phyloP scores from a whole-genome alignment of 2,113 vertebrate species.

The Sminthopsis crassicaudata region DNA sequence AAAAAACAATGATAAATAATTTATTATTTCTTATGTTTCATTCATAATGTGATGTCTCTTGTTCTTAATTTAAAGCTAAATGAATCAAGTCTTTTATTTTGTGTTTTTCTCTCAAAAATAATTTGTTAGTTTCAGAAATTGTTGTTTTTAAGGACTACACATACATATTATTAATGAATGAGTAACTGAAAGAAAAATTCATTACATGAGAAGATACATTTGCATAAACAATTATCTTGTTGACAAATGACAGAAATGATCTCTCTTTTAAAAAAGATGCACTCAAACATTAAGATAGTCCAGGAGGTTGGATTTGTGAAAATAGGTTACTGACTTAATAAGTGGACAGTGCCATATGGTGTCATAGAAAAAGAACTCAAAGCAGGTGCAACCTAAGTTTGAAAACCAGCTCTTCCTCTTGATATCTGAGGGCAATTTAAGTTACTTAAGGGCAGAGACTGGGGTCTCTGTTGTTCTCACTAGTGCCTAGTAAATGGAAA shows the following conservation, averaged over 20 bases:
- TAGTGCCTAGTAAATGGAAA: neutral
- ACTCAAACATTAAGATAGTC: neutral
- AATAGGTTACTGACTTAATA: neutral
- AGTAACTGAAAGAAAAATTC: neutral
- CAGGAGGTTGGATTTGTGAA: conserved; percentile 8
- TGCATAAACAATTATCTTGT: conserved; percentile 1
- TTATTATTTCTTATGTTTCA: neutral
- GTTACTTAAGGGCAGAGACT: neutral
- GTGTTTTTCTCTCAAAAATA: neutral
- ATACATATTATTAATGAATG: neutral
- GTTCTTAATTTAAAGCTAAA: neutral
- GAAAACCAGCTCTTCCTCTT: neutral
- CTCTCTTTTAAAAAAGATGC: neutral
- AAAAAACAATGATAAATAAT: neutral
- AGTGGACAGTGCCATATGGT: neutral
- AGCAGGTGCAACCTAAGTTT: neutral
- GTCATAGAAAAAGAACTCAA: neutral
- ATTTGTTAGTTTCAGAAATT: neutral
- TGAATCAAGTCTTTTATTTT: neutral
- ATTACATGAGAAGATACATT: conserved; percentile 17
- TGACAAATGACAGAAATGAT: conserved; percentile 37
- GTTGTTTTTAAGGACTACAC: neutral
- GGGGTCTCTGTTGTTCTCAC: neutral
- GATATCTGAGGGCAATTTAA: neutral
- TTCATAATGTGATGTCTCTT: neutral